Base-by-base conservation (phyloP, 2,113 vertebrate species). In the Nansenia antarctica region DNA sequence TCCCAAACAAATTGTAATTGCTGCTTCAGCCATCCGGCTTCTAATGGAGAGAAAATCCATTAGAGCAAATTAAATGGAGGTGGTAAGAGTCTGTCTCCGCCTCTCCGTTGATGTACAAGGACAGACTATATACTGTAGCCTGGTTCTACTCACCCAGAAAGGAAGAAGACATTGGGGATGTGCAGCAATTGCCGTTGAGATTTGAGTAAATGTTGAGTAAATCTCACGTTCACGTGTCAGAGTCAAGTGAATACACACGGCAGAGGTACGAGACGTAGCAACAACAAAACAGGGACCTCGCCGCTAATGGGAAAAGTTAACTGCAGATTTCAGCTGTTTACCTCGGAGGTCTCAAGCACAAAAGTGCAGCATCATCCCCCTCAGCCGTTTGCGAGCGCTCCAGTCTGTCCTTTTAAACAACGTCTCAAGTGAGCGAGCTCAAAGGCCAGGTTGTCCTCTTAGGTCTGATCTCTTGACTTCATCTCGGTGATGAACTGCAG, bases 11-110 rank as follows among this genome's bases (percentile, higher is more conserved):
- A 62, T 66, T 76, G 66, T 59, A 74, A 57, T 62, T 62, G 72
- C 66, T 60, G 77, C 49, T 65, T 2, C 30, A 63, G 42, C 65
- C 31, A 18, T n/a, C 7, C 9, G 37, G 27, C 6, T 29, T 55
- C 68, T 83, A 67, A 66, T 67, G 73, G 65, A 37, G 31, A 53
- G 39, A 12, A 81, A 59, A 77, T 57, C 66, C 70, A 70, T 72
- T 65, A 79, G 60, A 65, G 63, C 39, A 77, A 76, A 82, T 66
- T 60, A 72, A 80, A 80, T 54, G 66, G 47, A 73, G 67, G 67
- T 71, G 39, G 77, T 68, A 60, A 30, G 42, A 14, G 12, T 55
- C 34, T 32, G 12, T 27, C 58, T 47, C 45, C 30, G 9, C 29
- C 7, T 20, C 52, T 24, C 52, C 27, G 34, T 58, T 11, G 61